Base-by-base conservation (phyloP, 37 sponge, comb jelly and placozoan species). In the Halichondria panicea region DNA sequence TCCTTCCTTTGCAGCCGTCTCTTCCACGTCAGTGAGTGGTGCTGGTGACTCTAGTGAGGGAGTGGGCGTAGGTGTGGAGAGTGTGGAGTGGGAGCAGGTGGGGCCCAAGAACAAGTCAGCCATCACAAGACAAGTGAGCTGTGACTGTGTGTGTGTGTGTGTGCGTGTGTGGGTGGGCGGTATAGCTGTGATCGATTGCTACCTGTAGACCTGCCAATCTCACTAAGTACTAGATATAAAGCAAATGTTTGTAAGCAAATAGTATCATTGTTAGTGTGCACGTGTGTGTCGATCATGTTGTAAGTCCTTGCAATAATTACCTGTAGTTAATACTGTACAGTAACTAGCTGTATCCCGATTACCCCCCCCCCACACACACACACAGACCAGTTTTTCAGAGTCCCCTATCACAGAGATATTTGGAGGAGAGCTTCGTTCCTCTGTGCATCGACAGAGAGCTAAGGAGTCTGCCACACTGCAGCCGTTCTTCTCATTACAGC, bases 401-500 rank as follows among this genome's bases (percentile, higher is more conserved):
- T 84, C 92, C 24, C 94, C 89, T 0, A 84, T 98, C 66, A 91
- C 85, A 12, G 83, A 95, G 66, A 79, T 95, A 31, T 98, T 95
- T 84, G 91, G 99, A 22, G 99, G 99, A 15, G 70, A 86, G 80
- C 63, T 91, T 36, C 65, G 87, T 21, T 98, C 92, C 45, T 56
- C 88, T 42, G 79, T 98, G 1, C 87, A 87, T 31, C 63, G 81
- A 37, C 87, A 86, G 6, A 89, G 92, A 22, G 69, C 84, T 34
- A 98, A 98, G 78, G 94, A 95, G 45, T 98, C 99, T 4, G 96
- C 85, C 54, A 95, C 92, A 15, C 73, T 88, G 43, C 82, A 98
- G 72, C 99, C 96, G 19, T 98, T 98, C 94, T 90, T 98, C 72
- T 86, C 96, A 1, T 80, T 98, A 0, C 94, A 87, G 57, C 84